These are phyloP conservation scores for Pangasius krempfi DNA, from an alignment of 2,797 vertebrate genomes.

Conservation along the genomic window DNA sequence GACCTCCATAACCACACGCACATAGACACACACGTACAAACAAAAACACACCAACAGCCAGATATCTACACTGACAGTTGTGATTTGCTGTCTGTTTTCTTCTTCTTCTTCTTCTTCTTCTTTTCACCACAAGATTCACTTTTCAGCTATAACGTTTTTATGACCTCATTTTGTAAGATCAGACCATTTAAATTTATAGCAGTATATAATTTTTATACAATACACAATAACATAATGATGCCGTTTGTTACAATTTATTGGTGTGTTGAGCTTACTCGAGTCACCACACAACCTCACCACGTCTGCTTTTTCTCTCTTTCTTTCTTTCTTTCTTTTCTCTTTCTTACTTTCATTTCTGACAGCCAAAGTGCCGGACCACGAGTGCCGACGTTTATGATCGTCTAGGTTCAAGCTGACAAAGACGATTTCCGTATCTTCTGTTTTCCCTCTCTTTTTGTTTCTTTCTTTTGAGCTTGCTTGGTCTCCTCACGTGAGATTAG, in stretches of 20 bases:
- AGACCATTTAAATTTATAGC: constrained; percentile 29
- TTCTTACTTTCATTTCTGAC: constrained; percentile 52
- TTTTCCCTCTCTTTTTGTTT: background rate
- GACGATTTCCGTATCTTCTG: constrained; percentile 39
- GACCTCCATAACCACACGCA: constrained; percentile 37
- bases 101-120: background rate
- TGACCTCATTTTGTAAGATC: constrained; percentile 35
- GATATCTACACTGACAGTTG: constrained; percentile 8
- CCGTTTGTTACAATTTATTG: constrained; percentile 31
- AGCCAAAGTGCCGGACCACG: constrained; percentile 39
- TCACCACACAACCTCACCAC: constrained; percentile 7
- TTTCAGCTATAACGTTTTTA: constrained; percentile 32
- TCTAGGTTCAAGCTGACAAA: constrained; percentile 51
- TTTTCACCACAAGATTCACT: constrained; percentile 12
- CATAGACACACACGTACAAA: constrained; percentile 24
- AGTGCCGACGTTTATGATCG: constrained; percentile 56
- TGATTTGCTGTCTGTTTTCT: constrained; percentile 13
- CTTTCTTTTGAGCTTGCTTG: background rate
- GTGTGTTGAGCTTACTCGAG: background rate
- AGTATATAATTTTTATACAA: constrained; percentile 17
- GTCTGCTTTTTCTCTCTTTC: background rate
- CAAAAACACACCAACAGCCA: constrained; percentile 26
- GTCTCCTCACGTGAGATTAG: constrained; percentile 64
- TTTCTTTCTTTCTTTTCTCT: constrained; percentile 38
- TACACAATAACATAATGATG: constrained; percentile 32